Percentiles rank a stretch among this genome's conserved stretches.
These are phyloP conservation scores for Gasterosteus nipponicus DNA, from an alignment of 2,113 vertebrate species.

Conservation along the genomic window DNA sequence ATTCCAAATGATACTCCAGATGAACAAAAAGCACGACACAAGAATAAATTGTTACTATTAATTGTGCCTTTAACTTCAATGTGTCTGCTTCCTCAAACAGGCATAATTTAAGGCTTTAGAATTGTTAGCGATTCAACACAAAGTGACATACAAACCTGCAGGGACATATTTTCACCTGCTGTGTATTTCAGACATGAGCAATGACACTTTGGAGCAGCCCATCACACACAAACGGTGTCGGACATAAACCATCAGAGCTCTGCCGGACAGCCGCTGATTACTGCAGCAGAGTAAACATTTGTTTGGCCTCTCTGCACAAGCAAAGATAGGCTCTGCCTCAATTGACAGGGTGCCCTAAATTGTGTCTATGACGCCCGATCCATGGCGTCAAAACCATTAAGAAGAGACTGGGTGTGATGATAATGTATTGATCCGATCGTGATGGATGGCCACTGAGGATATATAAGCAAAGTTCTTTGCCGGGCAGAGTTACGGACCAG, in stretches of 20 bases:
- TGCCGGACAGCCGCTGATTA: conserved; percentile 66
- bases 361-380: conserved; percentile 67
- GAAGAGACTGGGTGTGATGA: conserved; percentile 74
- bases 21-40: not conserved
- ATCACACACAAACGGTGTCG: conserved; percentile 45
- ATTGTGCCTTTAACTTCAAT: not conserved
- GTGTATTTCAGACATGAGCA: conserved; percentile 50
- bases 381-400: conserved; percentile 79
- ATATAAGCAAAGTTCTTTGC: conserved; percentile 76
- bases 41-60: not conserved
- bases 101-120: conserved; percentile 5
- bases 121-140: conserved; percentile 9
- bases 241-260: conserved; percentile 66
- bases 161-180: conserved; percentile 31
- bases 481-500: conserved; percentile 38
- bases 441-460: conserved; percentile 72
- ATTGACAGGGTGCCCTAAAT: conserved; percentile 76
- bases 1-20: not conserved
- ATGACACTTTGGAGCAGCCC: conserved; percentile 49
- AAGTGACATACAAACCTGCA: conserved; percentile 21
- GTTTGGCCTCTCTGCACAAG: conserved; percentile 79
- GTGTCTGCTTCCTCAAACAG: not conserved
- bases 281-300: conserved; percentile 78
- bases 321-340: conserved; percentile 77
- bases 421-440: conserved; percentile 77